A percentile compares a stretch with the other conserved stretches of the same genome.
phyloP scores from a whole-genome alignment of 92 coral and sea anemone species.

The Zoanthus solanderi region DNA sequence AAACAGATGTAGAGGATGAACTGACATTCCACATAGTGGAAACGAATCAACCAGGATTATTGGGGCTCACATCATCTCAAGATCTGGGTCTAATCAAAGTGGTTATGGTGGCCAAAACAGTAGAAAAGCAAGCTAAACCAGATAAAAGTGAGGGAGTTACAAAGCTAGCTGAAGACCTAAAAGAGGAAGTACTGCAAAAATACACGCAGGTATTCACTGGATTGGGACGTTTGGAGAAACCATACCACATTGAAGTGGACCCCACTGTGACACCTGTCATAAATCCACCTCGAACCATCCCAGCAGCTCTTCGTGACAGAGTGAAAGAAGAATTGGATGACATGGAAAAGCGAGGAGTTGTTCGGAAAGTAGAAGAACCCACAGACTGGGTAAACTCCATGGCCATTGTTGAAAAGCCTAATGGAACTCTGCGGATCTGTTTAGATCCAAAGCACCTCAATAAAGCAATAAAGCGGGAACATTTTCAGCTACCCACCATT shows the following conservation, averaged over 20 bases:
- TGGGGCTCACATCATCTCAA: slow-evolving; percentile 48
- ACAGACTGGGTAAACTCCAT: background rate
- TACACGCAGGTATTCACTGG: slow-evolving; percentile 57
- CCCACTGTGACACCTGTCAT: slow-evolving; percentile 50
- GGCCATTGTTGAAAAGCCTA: slow-evolving; percentile 51
- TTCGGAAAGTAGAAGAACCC: no score
- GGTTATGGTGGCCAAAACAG: slow-evolving; percentile 38
- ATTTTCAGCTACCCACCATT: slow-evolving; percentile 54
- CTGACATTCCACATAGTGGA: slow-evolving; percentile 44
- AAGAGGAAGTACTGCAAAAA: slow-evolving; percentile 49
- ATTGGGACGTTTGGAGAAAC: slow-evolving; percentile 63
- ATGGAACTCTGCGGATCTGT: slow-evolving; percentile 18
- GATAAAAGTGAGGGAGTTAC: slow-evolving; percentile 22
- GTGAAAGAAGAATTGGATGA: no score
- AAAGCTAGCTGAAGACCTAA: slow-evolving; percentile 39
- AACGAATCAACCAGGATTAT: slow-evolving; percentile 50
- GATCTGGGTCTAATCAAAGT: slow-evolving; percentile 66
- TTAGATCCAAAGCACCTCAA: slow-evolving; percentile 53
- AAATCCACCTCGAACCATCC: background rate
- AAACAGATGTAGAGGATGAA: slow-evolving; percentile 38
- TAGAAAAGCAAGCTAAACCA: slow-evolving; percentile 50
- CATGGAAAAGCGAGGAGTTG: no score
- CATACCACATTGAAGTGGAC: slow-evolving; percentile 66
- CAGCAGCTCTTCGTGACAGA: background rate
- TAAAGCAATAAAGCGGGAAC: slow-evolving; percentile 48